Base-by-base conservation (phyloP, 1,140 invertebrate species). In the Formica selysi region DNA sequence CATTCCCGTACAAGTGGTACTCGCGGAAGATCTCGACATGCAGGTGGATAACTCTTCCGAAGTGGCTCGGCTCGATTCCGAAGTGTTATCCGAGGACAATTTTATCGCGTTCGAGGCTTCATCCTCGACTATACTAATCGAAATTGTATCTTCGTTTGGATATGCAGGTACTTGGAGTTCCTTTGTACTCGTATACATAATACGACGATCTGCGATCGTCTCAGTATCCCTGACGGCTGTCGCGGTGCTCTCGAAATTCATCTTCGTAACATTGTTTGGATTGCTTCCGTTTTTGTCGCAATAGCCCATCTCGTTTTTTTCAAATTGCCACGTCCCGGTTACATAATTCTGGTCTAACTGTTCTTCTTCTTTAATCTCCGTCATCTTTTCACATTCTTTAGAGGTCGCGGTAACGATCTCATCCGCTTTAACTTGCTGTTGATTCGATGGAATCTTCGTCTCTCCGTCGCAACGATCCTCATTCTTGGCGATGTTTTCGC, bases 121-220 rank as follows among this genome's bases (percentile, higher is more conserved):
- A 62, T 83, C 68, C 54, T 61, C 79, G n/a, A 74, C n/a, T 61
- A 73, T 38, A 10, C 13, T 83, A 61, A 62, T 83, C 68, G 54
- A 81, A 32, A 54, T 44, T 32, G 41, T 89, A 54, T 68, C 73
- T 70, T 76, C 79, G 16, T 44, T 65, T 19, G 48, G 29, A 87
- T 59, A 65, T 61, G 29, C 41, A 80, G 26, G 54, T 61, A 73
- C 57, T 38, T 78, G 61, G 67, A 64, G 32, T 48, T 88, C 38
- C 16, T 59, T 80, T 62, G 48, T 80, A 80, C 65, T 83, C 38
- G 7, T 85, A 64, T 78, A 54, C 73, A 41, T 22, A 10, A 68
- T 51, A 57, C 13, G 19, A 71, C 11, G 5, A 65, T 67, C 62
- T 38, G 41, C 48, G 13, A 54, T 11, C 11, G n/a, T 10, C 38